These are phyloP conservation scores for Girardinichthys multiradiatus DNA, from an alignment of 2,113 vertebrate genomes.

Conservation along the genomic window DNA sequence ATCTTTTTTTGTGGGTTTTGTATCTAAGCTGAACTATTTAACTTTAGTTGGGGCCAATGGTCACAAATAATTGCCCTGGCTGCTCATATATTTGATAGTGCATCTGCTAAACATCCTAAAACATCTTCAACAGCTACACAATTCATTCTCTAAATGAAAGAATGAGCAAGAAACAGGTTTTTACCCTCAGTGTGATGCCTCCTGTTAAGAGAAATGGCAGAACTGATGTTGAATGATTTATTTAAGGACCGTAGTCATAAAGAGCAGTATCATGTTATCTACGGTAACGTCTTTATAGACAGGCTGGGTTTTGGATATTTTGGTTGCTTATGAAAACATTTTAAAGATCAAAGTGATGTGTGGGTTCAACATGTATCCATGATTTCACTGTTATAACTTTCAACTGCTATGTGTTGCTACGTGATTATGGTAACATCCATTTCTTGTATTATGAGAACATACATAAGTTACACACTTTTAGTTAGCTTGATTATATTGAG, in stretches of 20 bases:
- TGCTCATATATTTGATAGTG: slow-evolving; percentile 5
- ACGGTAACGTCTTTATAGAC: not conserved
- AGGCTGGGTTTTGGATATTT: not conserved
- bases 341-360: too few species aligned
- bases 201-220: not conserved
- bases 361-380: too few species aligned
- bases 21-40: not conserved
- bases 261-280: not conserved
- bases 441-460: too few species aligned
- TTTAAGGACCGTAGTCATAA: not conserved
- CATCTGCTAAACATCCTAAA: not conserved
- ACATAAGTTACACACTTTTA: too few species aligned
- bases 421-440: too few species aligned
- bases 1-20: not conserved
- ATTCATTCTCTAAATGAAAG: not conserved
- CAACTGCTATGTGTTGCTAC: too few species aligned
- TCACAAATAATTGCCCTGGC: not conserved
- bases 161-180: not conserved
- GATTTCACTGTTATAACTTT: too few species aligned
- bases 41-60: not conserved
- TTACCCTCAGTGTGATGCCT: not conserved
- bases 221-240: not conserved
- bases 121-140: not conserved
- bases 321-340: not conserved
- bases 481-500: too few species aligned